A percentile compares a stretch with the other conserved stretches of the same genome.
phyloP scores from a whole-genome alignment of 2,113 vertebrate species.

The Platichthys flesus region DNA sequence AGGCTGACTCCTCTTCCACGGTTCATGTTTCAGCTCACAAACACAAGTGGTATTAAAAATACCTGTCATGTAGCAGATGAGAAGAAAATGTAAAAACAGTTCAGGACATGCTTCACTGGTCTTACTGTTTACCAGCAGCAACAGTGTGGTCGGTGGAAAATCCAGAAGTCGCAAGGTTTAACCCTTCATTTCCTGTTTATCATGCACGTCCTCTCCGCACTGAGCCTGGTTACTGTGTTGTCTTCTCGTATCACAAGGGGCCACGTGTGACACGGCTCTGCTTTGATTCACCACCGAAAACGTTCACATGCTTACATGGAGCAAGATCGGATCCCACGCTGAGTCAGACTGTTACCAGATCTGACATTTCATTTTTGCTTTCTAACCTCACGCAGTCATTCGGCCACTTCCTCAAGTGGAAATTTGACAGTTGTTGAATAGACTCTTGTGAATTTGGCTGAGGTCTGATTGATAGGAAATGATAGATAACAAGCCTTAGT shows the following conservation, averaged over 20 bases:
- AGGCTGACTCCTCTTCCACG: neutral
- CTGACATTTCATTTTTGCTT: slow-evolving; percentile 28
- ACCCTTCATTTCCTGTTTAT: slow-evolving; percentile 79
- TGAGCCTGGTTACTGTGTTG: slow-evolving; percentile 33
- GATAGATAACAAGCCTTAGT: neutral
- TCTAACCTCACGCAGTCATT: slow-evolving; percentile 7
- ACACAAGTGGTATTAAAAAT: neutral
- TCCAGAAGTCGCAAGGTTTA: slow-evolving; percentile 65
- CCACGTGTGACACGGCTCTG: neutral
- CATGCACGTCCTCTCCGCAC: slow-evolving; percentile 32
- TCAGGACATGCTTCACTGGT: slow-evolving; percentile 28
- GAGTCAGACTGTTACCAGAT: slow-evolving; percentile 11
- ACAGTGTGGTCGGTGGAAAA: slow-evolving; percentile 72
- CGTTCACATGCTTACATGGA: slow-evolving; percentile 44
- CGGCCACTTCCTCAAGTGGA: slow-evolving; percentile 15
- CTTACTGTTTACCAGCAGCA: slow-evolving; percentile 54
- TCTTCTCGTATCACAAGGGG: slow-evolving; percentile 12
- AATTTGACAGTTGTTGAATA: slow-evolving; percentile 19
- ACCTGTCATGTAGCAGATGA: neutral
- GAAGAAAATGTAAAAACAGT: neutral
- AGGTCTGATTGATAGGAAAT: slow-evolving; percentile 12
- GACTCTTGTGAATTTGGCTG: neutral
- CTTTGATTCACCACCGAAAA: slow-evolving; percentile 55
- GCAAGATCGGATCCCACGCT: neutral
- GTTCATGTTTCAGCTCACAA: slow-evolving; percentile 18